Evolutionary conservation across 2,797 vertebrate species (phyloP), one percentile per base, ranked within the genome.

Genomic region (Menidia menidia): DNA sequence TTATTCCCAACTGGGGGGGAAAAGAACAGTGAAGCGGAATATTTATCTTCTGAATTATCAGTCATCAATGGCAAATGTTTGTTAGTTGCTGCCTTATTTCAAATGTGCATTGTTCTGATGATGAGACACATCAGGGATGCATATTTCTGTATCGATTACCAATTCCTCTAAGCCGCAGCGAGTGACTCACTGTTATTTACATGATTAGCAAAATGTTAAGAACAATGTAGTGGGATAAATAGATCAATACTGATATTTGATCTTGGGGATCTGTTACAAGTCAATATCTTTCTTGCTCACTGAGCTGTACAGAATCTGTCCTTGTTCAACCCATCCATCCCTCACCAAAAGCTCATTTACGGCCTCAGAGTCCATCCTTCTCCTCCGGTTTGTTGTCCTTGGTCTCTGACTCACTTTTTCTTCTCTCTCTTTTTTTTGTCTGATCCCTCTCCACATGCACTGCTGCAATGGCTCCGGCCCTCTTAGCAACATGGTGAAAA

Each of bases 401-500:
- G 80, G 54, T 69, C 73, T 82, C 81, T 73, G 75, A 74, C 76
- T 88, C 75, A 63, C 68, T 80, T 75, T 85, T 70, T 64, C 65
- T 69, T 43, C 66, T 73, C 61, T 66, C 63, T 62, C 59, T 52
- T 66, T 60, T 42, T 25, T 79, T 70, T 71, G 70, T 89, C 84
- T 86, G 89, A 89, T 88, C 86, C 87, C 77, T 84, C 80, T 88
- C 64, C 77, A 73, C 86, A 88, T 72, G 68, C 83, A 73, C 78
- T 82, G 89, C 87, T 90, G 87, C 88, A 84, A 71, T 76, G 85
- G 84, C 86, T 87, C 77, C 76, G 51, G 82, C 70, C 71, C 79
- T 81, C 85, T 81, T 64, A 82, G 58, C 67, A 33, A 77, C 60
- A 67, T 32, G 60, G 71, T 30, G 4, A 50, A 60, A 54, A n/a